Evolutionary conservation across 2,888 invertebrate genomes (phyloP).

Genomic region (Drosophila mulleri): DNA sequence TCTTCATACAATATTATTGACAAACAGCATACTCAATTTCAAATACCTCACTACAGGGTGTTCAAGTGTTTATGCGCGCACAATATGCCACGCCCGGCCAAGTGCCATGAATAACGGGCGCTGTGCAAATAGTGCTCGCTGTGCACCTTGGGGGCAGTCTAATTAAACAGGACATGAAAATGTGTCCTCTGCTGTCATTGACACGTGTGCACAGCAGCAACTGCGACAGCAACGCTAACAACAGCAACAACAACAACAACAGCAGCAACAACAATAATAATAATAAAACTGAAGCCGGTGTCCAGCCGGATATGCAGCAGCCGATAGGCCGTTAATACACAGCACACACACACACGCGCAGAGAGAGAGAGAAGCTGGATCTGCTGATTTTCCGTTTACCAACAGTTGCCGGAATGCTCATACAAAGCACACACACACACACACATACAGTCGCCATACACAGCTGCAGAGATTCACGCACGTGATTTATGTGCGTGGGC

Average conservation of each 20-base stretch:
- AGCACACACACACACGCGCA: constrained; percentile 21
- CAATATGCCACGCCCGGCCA: constrained; percentile 7
- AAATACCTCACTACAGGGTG: constrained; percentile 7
- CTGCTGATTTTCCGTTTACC: constrained; percentile 75
- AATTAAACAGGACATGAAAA: constrained; percentile 79
- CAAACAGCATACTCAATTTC: not conserved
- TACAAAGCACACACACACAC: not conserved
- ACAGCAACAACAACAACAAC: constrained; percentile 7
- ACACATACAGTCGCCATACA: constrained; percentile 12
- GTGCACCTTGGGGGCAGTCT: constrained; percentile 72
- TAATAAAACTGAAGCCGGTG: constrained; percentile 57
- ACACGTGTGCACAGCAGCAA: constrained; percentile 66
- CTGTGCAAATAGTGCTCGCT: constrained; percentile 35
- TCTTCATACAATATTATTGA: not conserved
- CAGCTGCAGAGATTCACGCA: constrained; percentile 67
- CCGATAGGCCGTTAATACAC: constrained; percentile 77
- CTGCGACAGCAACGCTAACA: constrained; percentile 28
- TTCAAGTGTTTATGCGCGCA: constrained; percentile 1
- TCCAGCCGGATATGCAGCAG: constrained; percentile 74
- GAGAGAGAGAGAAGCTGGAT: constrained; percentile 40
- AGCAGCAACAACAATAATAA: constrained; percentile 46
- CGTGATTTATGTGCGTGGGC: constrained; percentile 80
- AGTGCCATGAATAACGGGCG: constrained; percentile 39
- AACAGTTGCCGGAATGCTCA: constrained; percentile 46
- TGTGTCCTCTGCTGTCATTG: constrained; percentile 76